Base-by-base conservation (phyloP, 2,797 vertebrate species). In the Rhincodon typus region DNA sequence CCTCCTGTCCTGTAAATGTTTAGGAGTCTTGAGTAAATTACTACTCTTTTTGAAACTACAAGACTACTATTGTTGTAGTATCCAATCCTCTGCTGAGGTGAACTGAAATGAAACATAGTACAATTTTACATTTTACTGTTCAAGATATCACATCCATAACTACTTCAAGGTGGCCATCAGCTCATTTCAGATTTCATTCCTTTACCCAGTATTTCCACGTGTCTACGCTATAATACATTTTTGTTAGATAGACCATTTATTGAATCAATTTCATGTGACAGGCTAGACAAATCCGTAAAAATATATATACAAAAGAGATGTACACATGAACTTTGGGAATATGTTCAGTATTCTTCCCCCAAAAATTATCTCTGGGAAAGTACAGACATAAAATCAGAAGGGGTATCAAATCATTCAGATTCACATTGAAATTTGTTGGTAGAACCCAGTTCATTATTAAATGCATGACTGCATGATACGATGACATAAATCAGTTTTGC, bases 221-320 rank as follows among this genome's bases (percentile, higher is more conserved):
- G 19, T 42, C n/a, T 46, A 46, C 4, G 42, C 15, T 42, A 84
- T 21, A 84, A 38, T 38, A 82, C 19, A 84, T 84, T 84, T 84
- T 42, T 84, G 38, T 84, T 84, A 84, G 77, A 82, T 38, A 88
- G 50, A 90, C 62, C 27, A 90, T 90, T 90, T 62, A 72, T 94
- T 69, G 62, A 94, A 94, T 72, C 69, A 30, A 94, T 27, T 94
- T 94, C 23, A 69, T 25, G 23, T 23, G 67, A 91, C 69, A 94
- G 93, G n/a, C 69, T 23, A 70, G 93, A 50, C 69, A 94, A 88
- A 38, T 94, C 69, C 50, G 67, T 34, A 70, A 72, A 94, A 72
- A 94, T 42, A 46, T 27, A 94, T 70, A 34, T 72, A 94, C 87
- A 62, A 84, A 84, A 84, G 27, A 87, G 46, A 50, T 53, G 86